Conservation (phyloP, 2,113 vertebrate species). For the Merops nubicus region DNA sequence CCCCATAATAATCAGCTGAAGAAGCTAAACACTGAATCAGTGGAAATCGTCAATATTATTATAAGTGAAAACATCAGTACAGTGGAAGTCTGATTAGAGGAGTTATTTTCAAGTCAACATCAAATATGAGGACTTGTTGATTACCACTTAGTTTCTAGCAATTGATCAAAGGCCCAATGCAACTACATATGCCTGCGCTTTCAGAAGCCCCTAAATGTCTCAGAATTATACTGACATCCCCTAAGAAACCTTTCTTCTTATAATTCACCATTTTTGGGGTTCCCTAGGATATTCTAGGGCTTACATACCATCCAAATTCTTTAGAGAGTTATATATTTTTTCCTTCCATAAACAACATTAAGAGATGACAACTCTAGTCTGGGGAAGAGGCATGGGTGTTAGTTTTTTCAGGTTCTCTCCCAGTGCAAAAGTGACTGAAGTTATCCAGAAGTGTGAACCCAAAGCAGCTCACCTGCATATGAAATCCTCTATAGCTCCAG, state of each 20-base stretch:
- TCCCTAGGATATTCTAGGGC: not conserved
- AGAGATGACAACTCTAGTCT: not conserved
- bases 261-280: not conserved
- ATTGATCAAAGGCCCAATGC: not conserved
- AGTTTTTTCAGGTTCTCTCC: not conserved
- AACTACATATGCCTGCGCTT: not conserved
- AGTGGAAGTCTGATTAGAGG: not conserved
- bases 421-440: not conserved
- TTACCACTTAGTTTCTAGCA: not conserved
- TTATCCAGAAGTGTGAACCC: not conserved
- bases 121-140: not conserved
- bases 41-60: not conserved
- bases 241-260: not conserved
- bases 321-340: not conserved
- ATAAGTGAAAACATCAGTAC: not conserved
- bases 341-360: not conserved
- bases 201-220: not conserved
- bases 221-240: not conserved
- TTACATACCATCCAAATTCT: not conserved
- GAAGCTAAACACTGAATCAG: not conserved
- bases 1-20: not conserved
- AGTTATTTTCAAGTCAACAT: not conserved
- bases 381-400: rapidly evolving
- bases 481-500: not conserved
- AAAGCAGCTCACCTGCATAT: not conserved